Conservation (phyloP, 2,888 invertebrate species). For the Coenonympha glycerion region DNA sequence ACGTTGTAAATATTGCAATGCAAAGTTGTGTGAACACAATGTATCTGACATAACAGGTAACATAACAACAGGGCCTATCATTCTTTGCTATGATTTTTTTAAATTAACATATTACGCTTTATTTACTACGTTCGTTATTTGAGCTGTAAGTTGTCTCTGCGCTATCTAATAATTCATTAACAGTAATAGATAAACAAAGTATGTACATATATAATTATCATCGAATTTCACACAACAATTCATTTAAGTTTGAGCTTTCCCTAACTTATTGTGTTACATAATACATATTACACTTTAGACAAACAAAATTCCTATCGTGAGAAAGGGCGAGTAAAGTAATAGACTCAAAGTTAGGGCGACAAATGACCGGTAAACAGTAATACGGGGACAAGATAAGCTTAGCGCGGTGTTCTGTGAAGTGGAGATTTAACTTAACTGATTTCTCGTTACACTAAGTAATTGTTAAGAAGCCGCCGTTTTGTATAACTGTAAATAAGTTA, state of each 20-base stretch:
- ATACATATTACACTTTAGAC: background rate
- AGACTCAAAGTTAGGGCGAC: too few relatives aligned
- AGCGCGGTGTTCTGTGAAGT: constrained; percentile 20
- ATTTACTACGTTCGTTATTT: too few relatives aligned
- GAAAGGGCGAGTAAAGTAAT: constrained; percentile 55
- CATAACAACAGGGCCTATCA: too few relatives aligned
- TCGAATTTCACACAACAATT: background rate
- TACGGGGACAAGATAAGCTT: constrained; percentile 24
- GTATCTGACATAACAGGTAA: too few relatives aligned
- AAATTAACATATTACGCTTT: too few relatives aligned
- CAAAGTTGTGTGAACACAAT: too few relatives aligned
- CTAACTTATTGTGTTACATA: background rate
- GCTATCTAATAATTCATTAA: too few relatives aligned
- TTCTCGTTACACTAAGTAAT: background rate
- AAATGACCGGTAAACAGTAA: constrained; percentile 44
- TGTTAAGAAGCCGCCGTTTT: background rate
- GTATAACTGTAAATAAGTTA: background rate
- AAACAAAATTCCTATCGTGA: constrained; percentile 58
- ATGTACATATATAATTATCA: too few relatives aligned
- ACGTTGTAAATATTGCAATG: too few relatives aligned
- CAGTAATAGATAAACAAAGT: too few relatives aligned
- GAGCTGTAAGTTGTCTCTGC: too few relatives aligned
- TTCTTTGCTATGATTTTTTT: too few relatives aligned
- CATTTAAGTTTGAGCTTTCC: background rate
- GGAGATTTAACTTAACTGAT: constrained; percentile 14